Evolutionary conservation across 1,140 invertebrate genomes (phyloP), one percentile per base, ranked within the genome.

Genomic region (silkworm (Bombyx mori)): DNA sequence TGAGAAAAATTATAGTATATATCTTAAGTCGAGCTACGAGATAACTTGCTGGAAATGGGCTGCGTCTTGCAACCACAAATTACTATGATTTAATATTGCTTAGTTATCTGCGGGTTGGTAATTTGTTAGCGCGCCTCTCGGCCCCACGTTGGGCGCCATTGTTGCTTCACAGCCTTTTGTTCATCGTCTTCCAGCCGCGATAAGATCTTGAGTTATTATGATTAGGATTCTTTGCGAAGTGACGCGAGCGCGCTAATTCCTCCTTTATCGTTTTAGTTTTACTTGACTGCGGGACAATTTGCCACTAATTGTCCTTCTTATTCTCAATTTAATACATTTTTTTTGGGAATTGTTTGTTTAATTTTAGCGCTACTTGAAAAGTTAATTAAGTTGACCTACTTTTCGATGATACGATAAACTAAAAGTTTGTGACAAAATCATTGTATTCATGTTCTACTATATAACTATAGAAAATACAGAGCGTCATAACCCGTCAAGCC

Each of bases 61-160:
- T 70, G 69, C 71, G 79, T 77, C 71, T 79, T 72, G 73, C 70
- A 69, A 70, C 76, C 77, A 82, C 78, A 87, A 85, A 87, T 85
- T 84, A 82, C 81, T 85, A 82, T 87, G 84, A 87, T 85, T 87
- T 87, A 87, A 85, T 85, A 87, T 87, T 85, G 80, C 81, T 80
- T 84, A 87, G 80, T 87, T 87, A 87, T 87, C 84, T 84, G 78
- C 63, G 77, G 75, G 79, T 61, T 68, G 75, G 82, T 81, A 85
- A 85, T 87, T 87, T 87, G 82, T 87, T 85, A 82, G 77, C 71
- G 76, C 73, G 74, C 63, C 73, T 77, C 75, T 69, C 66, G 70
- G 71, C 66, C 73, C 62, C 74, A 63, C 71, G 71, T 71, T 68
- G 75, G 73, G 71, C 70, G 75, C 80, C 78, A 87, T 87, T 85